Base-by-base conservation (phyloP, 2,113 vertebrate genomes). In the Toxotes chatareus region DNA sequence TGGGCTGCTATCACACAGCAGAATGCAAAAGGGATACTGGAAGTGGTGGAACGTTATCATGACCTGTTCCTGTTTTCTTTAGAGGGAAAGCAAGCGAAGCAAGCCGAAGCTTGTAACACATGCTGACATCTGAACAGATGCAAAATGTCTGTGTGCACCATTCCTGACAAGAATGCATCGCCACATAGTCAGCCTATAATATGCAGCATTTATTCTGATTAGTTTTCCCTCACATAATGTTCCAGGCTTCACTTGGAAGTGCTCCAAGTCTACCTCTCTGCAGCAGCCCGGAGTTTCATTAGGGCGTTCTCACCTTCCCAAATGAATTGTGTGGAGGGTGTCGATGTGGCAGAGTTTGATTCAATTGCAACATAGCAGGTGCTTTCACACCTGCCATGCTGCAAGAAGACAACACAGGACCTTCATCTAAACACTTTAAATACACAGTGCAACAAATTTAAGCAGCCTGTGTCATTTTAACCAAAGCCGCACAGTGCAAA, bases 291-390 rank as follows among this genome's bases (percentile, higher is more conserved):
- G 27, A 73, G 51, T 76, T 82, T 81, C 71, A 83, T 80, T 19
- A 60, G 60, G 21, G 23, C 3, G 2, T 77, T 83, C 42, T 82
- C 63, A 64, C 79, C 77, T 77, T 77, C 23, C 47, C 49, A 63
- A 23, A 61, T 44, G 1, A 68, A 55, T 31, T 59, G 59, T 19
- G 47, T 31, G 1, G 1, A 67, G 27, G 71, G 1, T 68, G 73
- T 68, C 38, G 70, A 76, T 74, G 73, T 83, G 78, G 42, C 32
- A 34, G 66, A 36, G 67, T 79, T 78, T 71, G 60, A 64, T 71
- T 84, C 14, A 38, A 21, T 70, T 73, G 55, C 38, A 32, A 49
- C 44, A 3, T 7, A 44, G 13, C 70, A 84, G 70, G 53, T 57
- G 42, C 34, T 14, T 42, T 36, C 32, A 6, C 63, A 73, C 62